phyloP scores from a whole-genome alignment of 2,797 vertebrate genomes.

The Schizopygopsis malacanthus region DNA sequence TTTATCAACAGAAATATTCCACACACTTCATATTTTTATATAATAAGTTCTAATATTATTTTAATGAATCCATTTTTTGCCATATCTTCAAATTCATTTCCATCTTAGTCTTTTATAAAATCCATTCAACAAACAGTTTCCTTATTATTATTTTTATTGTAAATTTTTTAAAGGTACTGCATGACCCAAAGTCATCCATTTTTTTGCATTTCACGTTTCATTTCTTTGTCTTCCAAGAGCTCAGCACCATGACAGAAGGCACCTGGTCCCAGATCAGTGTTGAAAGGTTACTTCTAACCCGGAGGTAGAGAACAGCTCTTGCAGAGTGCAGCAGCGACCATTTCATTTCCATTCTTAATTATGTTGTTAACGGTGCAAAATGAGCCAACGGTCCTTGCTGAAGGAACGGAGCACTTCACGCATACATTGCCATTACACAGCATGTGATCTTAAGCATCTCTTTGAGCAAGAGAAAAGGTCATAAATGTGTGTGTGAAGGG shows the following conservation, averaged over 20 bases:
- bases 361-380: slow-evolving; percentile 56
- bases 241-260: slow-evolving; percentile 26
- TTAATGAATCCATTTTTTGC: not conserved
- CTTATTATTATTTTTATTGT: not conserved
- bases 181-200: not conserved
- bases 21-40: not conserved
- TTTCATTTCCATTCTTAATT: slow-evolving; percentile 58
- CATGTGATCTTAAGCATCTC: slow-evolving; percentile 40
- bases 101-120: not conserved
- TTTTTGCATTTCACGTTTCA: not conserved
- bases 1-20: not conserved
- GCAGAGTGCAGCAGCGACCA: slow-evolving; percentile 42
- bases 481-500: slow-evolving; percentile 10
- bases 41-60: not conserved
- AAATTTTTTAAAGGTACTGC: not conserved
- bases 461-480: slow-evolving; percentile 49
- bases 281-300: slow-evolving; percentile 44
- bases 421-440: slow-evolving; percentile 54
- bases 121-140: not conserved
- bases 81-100: not conserved
- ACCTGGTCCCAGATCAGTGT: slow-evolving; percentile 31
- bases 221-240: slow-evolving; percentile 5
- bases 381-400: slow-evolving; percentile 44
- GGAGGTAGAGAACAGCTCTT: slow-evolving; percentile 37
- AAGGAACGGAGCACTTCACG: slow-evolving; percentile 44